Evolutionary conservation across 2,888 invertebrate genomes (phyloP).

Genomic region (Eupeodes latifasciatus): DNA sequence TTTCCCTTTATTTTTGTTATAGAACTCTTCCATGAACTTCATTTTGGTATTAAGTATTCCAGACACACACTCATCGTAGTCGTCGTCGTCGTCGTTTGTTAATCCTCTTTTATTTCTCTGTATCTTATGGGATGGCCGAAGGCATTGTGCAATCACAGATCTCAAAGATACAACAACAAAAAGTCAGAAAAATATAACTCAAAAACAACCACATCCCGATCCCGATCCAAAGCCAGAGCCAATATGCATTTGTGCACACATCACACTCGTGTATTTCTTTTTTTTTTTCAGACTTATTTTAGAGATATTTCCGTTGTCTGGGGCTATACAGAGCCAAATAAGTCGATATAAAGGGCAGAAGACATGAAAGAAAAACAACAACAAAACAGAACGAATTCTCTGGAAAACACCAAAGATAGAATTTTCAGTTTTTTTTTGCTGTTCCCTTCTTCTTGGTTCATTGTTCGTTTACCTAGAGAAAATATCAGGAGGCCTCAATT

Average conservation of each 20-base stretch:
- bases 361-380: neutral
- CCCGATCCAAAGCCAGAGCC: constrained; percentile 42
- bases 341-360: constrained; percentile 12
- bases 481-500: neutral
- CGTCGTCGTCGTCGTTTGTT: constrained; percentile 40
- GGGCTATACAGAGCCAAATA: constrained; percentile 15
- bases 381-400: constrained; percentile 31
- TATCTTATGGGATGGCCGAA: constrained; percentile 25
- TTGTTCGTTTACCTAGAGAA: neutral
- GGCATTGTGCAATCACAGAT: constrained; percentile 68
- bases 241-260: constrained; percentile 64
- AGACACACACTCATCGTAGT: constrained; percentile 59
- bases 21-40: constrained; percentile 58
- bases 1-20: neutral
- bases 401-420: constrained; percentile 52
- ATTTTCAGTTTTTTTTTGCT: constrained; percentile 24
- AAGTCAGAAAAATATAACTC: neutral
- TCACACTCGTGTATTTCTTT: constrained; percentile 4
- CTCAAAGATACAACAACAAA: constrained; percentile 47
- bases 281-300: constrained; percentile 56
- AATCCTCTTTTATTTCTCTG: constrained; percentile 24
- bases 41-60: constrained; percentile 62
- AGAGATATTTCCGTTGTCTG: constrained; percentile 70
- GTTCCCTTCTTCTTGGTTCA: neutral
- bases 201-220: constrained; percentile 42